Base-by-base conservation (phyloP, 1,140 invertebrate genomes). In the Tenebrio molitor region DNA sequence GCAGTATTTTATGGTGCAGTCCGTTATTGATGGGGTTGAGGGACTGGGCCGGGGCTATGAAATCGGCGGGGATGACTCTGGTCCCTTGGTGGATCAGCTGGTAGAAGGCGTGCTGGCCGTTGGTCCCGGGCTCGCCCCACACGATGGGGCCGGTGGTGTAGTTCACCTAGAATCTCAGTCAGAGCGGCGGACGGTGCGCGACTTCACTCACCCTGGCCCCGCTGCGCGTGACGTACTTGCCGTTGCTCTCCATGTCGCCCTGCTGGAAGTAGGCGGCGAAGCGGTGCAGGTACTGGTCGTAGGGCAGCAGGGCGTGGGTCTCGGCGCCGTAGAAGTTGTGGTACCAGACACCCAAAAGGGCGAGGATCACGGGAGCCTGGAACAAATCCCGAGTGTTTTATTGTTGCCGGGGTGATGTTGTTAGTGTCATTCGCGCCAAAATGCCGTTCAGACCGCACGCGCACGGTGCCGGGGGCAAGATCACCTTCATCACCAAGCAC, bases 241-340 rank as follows among this genome's bases (percentile, higher is more conserved):
- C 98, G 87, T 99, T 99, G 72, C 96, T 98, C 85, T 99, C 98
- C 98, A 99, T 99, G 83, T 99, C 98, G 7, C 97, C 98, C 88
- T 99, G 98, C 86, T 99, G 98, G 85, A 99, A 99, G 84, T 99
- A 99, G 7, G 98, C 97, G 34, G 98, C 95, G 86, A 99, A 99
- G 80, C 97, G 91, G 82, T 99, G 98, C 74, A 99, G 84, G 84
- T 99, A 99, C 85, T 99, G 94, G 84, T 99, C 98, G 84, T 99
- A 99, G 0, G 98, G 98, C 36, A 99, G 85, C 0, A 99, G 86
- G 4, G 96, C 95, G 79, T 99, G 95, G 0, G 97, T 99, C 87
- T 99, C 97, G 7, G 95, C 92, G 12, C 94, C 94, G 83, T 91
- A 96, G 81, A 99, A 97, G 83, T 99, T 99, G 63, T 88, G 87